Percentiles rank a stretch among this genome's conserved stretches.
phyloP scores from a whole-genome alignment of 2,888 invertebrate genomes.

The Aproaerema taeniolella region DNA sequence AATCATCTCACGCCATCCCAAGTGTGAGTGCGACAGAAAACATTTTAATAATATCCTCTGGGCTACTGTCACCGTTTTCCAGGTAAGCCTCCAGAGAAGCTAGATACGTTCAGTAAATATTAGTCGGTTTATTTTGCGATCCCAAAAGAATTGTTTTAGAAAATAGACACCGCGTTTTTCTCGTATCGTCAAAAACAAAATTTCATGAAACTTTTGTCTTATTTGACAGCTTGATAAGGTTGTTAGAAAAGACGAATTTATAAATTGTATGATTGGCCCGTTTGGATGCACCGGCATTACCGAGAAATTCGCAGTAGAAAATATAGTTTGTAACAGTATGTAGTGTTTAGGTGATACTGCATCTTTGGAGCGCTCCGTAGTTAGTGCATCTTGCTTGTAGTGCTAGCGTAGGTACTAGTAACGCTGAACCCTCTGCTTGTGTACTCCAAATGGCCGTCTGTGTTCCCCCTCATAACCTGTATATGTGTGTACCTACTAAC shows the following conservation, averaged over 20 bases:
- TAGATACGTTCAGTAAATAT: conserved; percentile 54
- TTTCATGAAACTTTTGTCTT: conserved; percentile 32
- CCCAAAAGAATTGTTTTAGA: conserved; percentile 56
- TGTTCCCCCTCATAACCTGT: conserved; percentile 59
- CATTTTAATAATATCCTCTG: conserved; percentile 99
- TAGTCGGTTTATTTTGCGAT: conserved; percentile 71
- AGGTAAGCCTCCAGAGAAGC: conserved; percentile 83
- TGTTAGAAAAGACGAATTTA: conserved; percentile 39
- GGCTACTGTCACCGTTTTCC: conserved; percentile 98
- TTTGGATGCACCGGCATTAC: conserved; percentile 26
- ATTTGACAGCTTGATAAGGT: conserved; percentile 32
- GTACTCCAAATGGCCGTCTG: conserved; percentile 68
- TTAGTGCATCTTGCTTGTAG: conserved; percentile 68
- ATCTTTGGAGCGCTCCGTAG: conserved; percentile 60
- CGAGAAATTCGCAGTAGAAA: conserved; percentile 58
- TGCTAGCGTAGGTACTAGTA: conserved; percentile 38
- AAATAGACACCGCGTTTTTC: conserved; percentile 56
- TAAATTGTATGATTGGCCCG: conserved; percentile 13
- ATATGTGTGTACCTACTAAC: conserved; percentile 57
- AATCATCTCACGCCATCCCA: conserved; percentile 91
- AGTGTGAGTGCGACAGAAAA: conserved; percentile 97
- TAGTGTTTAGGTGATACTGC: conserved; percentile 32
- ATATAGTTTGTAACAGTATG: conserved; percentile 22
- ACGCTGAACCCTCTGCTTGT: conserved; percentile 68
- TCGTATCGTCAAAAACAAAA: conserved; percentile 38